phyloP scores from a whole-genome alignment of 2,888 invertebrate species.

The Sabatieria punctata region DNA sequence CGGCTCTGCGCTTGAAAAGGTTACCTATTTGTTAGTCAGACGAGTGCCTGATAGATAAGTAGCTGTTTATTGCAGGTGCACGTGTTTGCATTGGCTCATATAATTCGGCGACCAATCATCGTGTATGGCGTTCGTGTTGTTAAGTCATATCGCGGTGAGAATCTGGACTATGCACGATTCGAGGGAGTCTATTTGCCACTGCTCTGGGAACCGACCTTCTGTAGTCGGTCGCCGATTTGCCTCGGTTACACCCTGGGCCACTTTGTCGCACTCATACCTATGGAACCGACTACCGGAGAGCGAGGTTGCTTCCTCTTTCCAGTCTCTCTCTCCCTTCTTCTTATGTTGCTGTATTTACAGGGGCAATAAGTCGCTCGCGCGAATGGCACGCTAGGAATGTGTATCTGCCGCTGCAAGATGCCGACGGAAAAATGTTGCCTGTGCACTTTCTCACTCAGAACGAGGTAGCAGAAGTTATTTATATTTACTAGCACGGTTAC shows the following conservation, averaged over 20 bases:
- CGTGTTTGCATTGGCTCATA: conserved; percentile 83
- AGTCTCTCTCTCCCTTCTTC: neutral
- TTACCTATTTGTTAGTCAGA: no score
- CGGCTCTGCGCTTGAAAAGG: conserved; percentile 55
- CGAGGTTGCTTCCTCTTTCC: neutral
- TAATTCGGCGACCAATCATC: conserved; percentile 74
- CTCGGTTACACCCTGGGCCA: conserved; percentile 89
- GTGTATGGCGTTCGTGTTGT: conserved; percentile 92
- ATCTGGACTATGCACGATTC: conserved; percentile 80
- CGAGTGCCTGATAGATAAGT: no score
- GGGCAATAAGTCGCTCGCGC: neutral
- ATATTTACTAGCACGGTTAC: conserved; percentile 1
- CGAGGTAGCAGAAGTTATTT: conserved; percentile 45
- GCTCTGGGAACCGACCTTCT: conserved; percentile 82
- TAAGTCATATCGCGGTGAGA: conserved; percentile 85
- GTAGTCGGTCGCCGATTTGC: conserved; percentile 75
- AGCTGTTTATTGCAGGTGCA: no score
- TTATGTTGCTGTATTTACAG: neutral
- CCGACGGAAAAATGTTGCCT: conserved; percentile 71
- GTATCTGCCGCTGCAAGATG: conserved; percentile 68
- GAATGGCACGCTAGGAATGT: conserved; percentile 17
- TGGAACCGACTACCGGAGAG: conserved; percentile 45
- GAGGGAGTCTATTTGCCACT: conserved; percentile 91
- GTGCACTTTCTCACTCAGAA: conserved; percentile 76
- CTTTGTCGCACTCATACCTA: conserved; percentile 80